Percentiles rank a stretch among this genome's conserved stretches.
Conservation (phyloP, 2,888 invertebrate genomes). For the Drosophila conformis region DNA sequence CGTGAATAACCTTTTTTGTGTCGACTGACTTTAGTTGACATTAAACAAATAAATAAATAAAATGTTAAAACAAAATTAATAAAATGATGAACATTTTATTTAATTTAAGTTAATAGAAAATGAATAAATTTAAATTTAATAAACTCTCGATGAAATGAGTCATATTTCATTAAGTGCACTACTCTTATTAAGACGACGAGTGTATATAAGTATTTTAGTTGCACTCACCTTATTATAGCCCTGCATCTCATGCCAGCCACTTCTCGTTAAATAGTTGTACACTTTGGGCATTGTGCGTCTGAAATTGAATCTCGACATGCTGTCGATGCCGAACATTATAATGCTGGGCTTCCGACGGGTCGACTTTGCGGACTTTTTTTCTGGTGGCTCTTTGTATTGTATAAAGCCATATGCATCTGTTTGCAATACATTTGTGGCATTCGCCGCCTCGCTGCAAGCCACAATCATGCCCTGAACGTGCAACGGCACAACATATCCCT, state of each 20-base stretch:
- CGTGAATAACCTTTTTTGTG: no score
- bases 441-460: slow-evolving; percentile 47
- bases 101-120: not conserved
- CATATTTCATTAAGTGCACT: not conserved
- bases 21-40: no score
- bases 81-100: not conserved
- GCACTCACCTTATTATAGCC: slow-evolving; percentile 88
- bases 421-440: slow-evolving; percentile 57
- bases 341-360: slow-evolving; percentile 63
- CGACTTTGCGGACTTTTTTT: not conserved
- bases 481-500: slow-evolving; percentile 55
- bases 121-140: not conserved
- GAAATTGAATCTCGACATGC: slow-evolving; percentile 92
- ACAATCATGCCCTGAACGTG: slow-evolving; percentile 64
- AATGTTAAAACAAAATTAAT: no score
- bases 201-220: not conserved
- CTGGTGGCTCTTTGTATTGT: slow-evolving; percentile 30
- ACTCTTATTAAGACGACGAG: not conserved
- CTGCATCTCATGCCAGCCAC: slow-evolving; percentile 88
- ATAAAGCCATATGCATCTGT: slow-evolving; percentile 52
- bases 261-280: slow-evolving; percentile 87
- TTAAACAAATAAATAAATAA: no score
- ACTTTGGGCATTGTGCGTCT: slow-evolving; percentile 91
- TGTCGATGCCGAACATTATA: slow-evolving; percentile 92
- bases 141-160: not conserved